Evolutionary conservation across 1,140 invertebrate species (phyloP).

Genomic region (Tribolium madens): DNA sequence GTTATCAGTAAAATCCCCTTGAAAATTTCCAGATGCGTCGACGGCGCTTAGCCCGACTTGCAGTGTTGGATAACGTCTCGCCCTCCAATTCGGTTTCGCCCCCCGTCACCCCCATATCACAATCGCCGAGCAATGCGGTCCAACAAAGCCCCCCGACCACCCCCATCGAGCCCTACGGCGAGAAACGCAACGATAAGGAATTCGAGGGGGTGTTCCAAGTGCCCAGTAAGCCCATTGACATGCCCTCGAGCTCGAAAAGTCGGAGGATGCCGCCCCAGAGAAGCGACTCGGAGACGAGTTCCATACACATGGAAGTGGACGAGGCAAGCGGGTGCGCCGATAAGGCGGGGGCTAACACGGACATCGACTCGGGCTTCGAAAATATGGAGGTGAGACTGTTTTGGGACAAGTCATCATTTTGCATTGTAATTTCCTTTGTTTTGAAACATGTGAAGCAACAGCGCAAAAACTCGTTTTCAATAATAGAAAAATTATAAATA

Average conservation of each 20-base stretch:
- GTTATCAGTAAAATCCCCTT: neutral
- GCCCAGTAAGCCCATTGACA: constrained; percentile 61
- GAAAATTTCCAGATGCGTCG: constrained; percentile 72
- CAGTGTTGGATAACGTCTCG: constrained; percentile 66
- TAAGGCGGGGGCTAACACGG: constrained; percentile 68
- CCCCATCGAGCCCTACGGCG: constrained; percentile 46
- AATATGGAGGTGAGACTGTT: constrained; percentile 75
- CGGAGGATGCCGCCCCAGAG: constrained; percentile 55
- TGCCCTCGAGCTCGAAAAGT: constrained; percentile 58
- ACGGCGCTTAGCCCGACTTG: constrained; percentile 75
- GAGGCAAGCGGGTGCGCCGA: constrained; percentile 66
- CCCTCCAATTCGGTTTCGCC: constrained; percentile 61
- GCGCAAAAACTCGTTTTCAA: too few relatives aligned
- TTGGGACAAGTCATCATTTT: neutral
- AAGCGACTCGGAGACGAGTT: constrained; percentile 64
- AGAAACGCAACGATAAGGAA: constrained; percentile 16
- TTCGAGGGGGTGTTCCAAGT: constrained; percentile 59
- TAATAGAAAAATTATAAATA: neutral
- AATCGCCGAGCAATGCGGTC: constrained; percentile 55
- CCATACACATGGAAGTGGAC: constrained; percentile 72
- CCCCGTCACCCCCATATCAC: constrained; percentile 62
- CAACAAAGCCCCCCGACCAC: constrained; percentile 61
- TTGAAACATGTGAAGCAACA: neutral
- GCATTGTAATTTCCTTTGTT: neutral
- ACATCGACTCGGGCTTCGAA: constrained; percentile 81